These are phyloP conservation scores for Phymatocera aterrima DNA, from an alignment of 2,888 invertebrate species.

Conservation along the genomic window DNA sequence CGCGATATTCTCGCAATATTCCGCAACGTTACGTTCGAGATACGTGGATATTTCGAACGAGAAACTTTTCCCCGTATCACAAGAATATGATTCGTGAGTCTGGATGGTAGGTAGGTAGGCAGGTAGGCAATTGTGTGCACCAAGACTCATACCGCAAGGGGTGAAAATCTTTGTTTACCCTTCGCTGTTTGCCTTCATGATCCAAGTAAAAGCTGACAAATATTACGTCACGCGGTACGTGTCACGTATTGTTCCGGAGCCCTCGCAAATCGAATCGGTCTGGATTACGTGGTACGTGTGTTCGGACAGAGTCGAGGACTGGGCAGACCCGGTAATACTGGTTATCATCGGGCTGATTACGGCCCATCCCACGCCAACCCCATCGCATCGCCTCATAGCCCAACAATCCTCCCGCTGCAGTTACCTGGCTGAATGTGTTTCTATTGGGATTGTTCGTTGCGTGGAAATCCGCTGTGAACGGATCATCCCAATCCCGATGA, in stretches of 20 bases:
- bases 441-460: conserved; percentile 5
- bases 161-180: conserved; percentile 23
- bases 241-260: conserved; percentile 29
- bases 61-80: not conserved
- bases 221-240: conserved; percentile 24
- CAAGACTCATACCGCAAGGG: not conserved
- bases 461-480: not conserved
- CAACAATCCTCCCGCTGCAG: conserved; percentile 26
- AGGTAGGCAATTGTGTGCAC: not conserved
- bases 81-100: not conserved
- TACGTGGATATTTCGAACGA: not conserved
- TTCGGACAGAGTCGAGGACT: conserved; percentile 39
- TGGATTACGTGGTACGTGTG: conserved; percentile 49
- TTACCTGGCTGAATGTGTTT: not conserved
- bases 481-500: not conserved
- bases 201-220: conserved; percentile 29
- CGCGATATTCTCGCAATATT: not conserved
- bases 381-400: conserved; percentile 49
- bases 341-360: conserved; percentile 71
- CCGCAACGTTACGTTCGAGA: not conserved
- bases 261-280: conserved; percentile 41
- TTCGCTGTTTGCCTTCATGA: conserved; percentile 25
- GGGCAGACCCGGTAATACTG: conserved; percentile 68
- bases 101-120: too few relatives aligned
- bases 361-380: conserved; percentile 59